Conservation (phyloP, 2,888 invertebrate genomes). For the Synergus itoensis region DNA sequence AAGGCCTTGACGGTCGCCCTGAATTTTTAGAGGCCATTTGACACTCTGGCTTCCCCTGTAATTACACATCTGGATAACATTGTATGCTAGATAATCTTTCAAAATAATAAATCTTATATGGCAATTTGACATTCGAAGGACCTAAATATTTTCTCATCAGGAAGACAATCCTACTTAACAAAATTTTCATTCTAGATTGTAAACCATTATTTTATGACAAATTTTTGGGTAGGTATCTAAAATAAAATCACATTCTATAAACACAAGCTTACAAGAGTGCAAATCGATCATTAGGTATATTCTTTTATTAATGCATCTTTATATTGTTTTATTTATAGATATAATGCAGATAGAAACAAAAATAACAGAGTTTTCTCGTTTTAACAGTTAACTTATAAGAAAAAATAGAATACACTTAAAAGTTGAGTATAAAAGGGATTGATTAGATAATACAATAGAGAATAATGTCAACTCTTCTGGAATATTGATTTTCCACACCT, state of each 20-base stretch:
- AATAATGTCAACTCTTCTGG: not conserved
- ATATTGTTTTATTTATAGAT: too few relatives aligned
- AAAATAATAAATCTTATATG: not conserved
- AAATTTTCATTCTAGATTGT: too few relatives aligned
- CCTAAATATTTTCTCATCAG: not conserved
- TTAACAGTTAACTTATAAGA: too few relatives aligned
- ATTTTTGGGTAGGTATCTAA: not conserved
- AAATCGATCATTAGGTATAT: too few relatives aligned
- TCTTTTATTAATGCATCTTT: too few relatives aligned
- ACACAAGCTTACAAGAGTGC: too few relatives aligned
- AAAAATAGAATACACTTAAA: too few relatives aligned
- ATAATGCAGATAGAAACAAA: too few relatives aligned
- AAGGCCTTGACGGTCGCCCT: not conserved
- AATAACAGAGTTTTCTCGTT: too few relatives aligned
- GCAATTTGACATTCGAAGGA: not conserved
- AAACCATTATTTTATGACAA: too few relatives aligned
- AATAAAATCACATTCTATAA: not conserved
- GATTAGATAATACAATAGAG: slow-evolving; percentile 5
- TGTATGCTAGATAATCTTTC: not conserved
- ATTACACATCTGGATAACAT: not conserved
- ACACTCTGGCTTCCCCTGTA: not conserved
- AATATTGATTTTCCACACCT: slow-evolving; percentile 25
- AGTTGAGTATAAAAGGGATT: not conserved
- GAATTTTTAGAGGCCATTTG: slow-evolving; percentile 1
- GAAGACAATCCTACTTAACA: not conserved